These are phyloP conservation scores for Nyctereutes procyonoides DNA, from an alignment of 2,113 vertebrate species.

Conservation along the genomic window DNA sequence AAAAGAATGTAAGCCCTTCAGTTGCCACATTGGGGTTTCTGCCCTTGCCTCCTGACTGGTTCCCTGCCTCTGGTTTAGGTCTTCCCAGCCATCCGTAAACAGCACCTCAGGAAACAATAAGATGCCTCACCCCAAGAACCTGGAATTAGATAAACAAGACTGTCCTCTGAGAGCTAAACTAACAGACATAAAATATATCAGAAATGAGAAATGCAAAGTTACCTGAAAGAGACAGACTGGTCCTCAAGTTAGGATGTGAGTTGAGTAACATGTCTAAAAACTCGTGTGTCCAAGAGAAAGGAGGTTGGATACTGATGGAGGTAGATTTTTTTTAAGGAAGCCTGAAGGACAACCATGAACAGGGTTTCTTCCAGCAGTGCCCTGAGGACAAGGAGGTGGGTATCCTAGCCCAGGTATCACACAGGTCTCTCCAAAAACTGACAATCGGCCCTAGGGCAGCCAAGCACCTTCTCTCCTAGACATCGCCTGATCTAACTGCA, in stretches of 20 bases:
- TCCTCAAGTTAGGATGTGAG: not conserved
- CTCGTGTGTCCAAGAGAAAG: not conserved
- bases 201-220: not conserved
- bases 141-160: slow-evolving; percentile 27
- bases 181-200: slow-evolving; percentile 31
- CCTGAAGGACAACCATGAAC: slow-evolving; percentile 6
- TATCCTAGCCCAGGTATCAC: not conserved
- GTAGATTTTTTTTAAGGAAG: not conserved
- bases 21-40: not conserved
- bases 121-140: not conserved
- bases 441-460: not conserved
- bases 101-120: not conserved
- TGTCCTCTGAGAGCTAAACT: slow-evolving; percentile 46
- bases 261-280: slow-evolving; percentile 24
- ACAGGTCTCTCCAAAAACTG: not conserved
- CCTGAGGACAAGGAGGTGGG: not conserved
- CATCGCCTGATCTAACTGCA: not conserved
- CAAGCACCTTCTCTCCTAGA: not conserved
- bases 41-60: not conserved
- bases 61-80: not conserved
- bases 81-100: not conserved
- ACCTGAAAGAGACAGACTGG: slow-evolving; percentile 4
- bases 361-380: not conserved
- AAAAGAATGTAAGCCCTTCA: not conserved
- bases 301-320: not conserved